Evolutionary conservation across 2,797 vertebrate genomes (phyloP), one percentile per base, ranked within the genome.

Genomic region (Eutrigla gurnardus): DNA sequence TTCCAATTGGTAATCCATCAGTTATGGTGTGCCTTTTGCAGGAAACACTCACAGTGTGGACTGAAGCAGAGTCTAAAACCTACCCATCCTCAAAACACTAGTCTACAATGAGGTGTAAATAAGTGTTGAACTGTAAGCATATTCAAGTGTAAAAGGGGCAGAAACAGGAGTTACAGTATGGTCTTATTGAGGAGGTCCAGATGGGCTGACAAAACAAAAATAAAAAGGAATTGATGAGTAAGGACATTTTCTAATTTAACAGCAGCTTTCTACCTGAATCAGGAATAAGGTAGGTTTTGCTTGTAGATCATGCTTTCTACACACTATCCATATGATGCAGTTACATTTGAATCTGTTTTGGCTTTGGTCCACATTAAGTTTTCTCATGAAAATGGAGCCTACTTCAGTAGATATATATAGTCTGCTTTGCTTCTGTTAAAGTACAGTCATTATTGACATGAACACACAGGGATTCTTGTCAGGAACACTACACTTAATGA

Each of bases 1-100:
- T 61, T 67, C 62, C 74, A 78, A 67, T 64, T 53, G 63, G 58
- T 65, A 58, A 88, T 88, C 69, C 80, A 82, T 88, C 73, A 84
- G 49, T 57, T 81, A 65, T 78, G 32, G 67, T 73, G 65, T 54
- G 36, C 33, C 46, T 81, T 81, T 53, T 66, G 62, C 50, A 61
- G 64, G 42, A 81, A 80, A 81, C 32, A 50, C 17, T 78, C 4
- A 6, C 39, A 49, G 53, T 53, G 43, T 43, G 61, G 37, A 67
- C 4, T 53, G 39, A 79, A 37, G 61, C 9, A 14, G 14, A 35
- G 40, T 62, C 17, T 58, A 12, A 63, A 32, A 69, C 45, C 37
- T 14, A 47, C 32, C 0, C 13, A n/a, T 69, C n/a, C 15, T 50
- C 7, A 52, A 66, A 61, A 52, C 18, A 14, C 7, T 4, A 40